Percentiles rank a stretch among this genome's conserved stretches.
Conservation (phyloP, 1,140 invertebrate species). For the Acromyrmex charruanus region DNA sequence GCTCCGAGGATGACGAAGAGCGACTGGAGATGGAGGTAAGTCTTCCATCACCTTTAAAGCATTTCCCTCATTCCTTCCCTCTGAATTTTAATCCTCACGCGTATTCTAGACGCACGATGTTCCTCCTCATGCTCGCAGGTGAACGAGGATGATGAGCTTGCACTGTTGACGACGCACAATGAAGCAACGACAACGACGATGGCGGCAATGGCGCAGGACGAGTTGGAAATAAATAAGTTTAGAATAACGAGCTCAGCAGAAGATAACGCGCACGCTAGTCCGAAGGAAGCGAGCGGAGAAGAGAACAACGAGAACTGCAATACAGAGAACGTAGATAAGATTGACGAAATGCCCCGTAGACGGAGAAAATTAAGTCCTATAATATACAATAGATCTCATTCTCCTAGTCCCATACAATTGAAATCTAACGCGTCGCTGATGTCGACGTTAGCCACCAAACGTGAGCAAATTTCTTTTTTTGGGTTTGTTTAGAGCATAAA, state of each 20-base stretch:
- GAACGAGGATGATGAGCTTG: conserved; percentile 82
- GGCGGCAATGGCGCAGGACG: conserved; percentile 61
- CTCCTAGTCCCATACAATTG: conserved; percentile 76
- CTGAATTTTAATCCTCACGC: conserved; percentile 54
- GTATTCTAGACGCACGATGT: conserved; percentile 58
- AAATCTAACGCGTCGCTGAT: conserved; percentile 54
- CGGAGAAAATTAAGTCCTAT: conserved; percentile 85
- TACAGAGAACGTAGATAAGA: conserved; percentile 75
- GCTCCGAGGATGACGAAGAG: conserved; percentile 82
- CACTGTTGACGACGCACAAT: conserved; percentile 74
- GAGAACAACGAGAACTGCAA: conserved; percentile 81
- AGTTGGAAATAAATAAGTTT: conserved; percentile 75
- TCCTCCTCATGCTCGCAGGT: conserved; percentile 74
- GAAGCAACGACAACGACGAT: conserved; percentile 60
- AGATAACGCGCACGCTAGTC: conserved; percentile 63
- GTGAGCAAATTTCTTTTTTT: conserved; percentile 30
- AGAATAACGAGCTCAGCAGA: conserved; percentile 74
- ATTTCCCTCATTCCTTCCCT: background rate
- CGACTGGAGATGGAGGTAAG: conserved; percentile 83
- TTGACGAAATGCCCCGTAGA: conserved; percentile 72
- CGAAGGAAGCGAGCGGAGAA: conserved; percentile 69
- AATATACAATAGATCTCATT: conserved; percentile 82
- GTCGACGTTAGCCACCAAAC: conserved; percentile 52
- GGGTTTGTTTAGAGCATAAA: background rate
- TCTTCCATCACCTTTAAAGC: background rate